Base-by-base conservation (phyloP, 2,113 vertebrate species). In the Piprites chloris region DNA sequence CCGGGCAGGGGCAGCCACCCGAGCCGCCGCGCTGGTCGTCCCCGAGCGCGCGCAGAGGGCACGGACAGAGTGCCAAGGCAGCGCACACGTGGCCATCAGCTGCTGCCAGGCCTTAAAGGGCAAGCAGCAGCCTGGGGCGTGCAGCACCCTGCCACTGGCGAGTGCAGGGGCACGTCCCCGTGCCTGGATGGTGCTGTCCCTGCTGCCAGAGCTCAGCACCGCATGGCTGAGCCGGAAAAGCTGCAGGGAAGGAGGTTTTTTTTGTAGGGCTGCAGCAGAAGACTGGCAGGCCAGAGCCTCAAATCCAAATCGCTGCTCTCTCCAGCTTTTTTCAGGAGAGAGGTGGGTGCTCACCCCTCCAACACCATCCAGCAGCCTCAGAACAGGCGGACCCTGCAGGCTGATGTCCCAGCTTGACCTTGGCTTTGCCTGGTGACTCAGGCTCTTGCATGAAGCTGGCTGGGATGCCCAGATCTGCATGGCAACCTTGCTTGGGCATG, bases 51-150 rank as follows among this genome's bases (percentile, higher is more conserved):
- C 1, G 15, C 35, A 96, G 95, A 97, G 95, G 93, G 92, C 95
- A 89, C 9, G 0, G 44, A 50, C 7, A 72, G 28, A 0, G 7
- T 91, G 96, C 94, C 95, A 96, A 87, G 85, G 58, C 94, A 79
- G 41, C 1, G 14, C 81, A 76, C 96, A 97, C 96, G 95, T 97
- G 95, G 96, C 37, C 90, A 87, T 32, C 96, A 97, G 95, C 95
- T 93, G 96, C 88, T 91, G 78, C 85, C 0, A 21, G 71, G 49
- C 78, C 85, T 97, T 97, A 96, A 97, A 97, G 96, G 96, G 96
- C 90, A 59, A 96, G 85, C 58, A 88, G 78, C 96, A 62, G 80
- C 69, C 74, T 9, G 2, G 44, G 76, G 62, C 78, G 44, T 0
- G 2, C 85, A 73, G 92, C 58, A 52, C 30, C 53, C 44, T 2